Conservation (phyloP, 2,888 invertebrate genomes). For the Dolichomitus sp. region DNA sequence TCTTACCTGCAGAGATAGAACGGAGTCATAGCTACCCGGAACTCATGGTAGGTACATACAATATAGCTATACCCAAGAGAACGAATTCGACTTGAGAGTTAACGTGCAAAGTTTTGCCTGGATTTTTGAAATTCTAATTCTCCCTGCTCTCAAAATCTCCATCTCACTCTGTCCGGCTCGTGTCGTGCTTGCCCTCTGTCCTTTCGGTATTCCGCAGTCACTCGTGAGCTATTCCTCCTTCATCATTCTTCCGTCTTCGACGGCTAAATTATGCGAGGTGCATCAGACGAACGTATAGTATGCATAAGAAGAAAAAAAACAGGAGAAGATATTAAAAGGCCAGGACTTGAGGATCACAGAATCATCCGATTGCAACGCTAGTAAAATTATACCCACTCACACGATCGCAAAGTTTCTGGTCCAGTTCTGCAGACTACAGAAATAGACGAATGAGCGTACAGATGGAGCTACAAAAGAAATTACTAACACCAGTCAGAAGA, state of each 20-base stretch:
- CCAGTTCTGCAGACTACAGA: background rate
- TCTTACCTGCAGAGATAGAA: slow-evolving; percentile 20
- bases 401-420: background rate
- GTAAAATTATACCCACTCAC: no score
- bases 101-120: slow-evolving; percentile 73
- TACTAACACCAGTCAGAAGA: background rate
- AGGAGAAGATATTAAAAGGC: background rate
- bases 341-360: background rate
- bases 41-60: slow-evolving; percentile 1
- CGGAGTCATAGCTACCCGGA: slow-evolving; percentile 24
- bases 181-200: slow-evolving; percentile 45
- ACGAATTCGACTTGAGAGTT: slow-evolving; percentile 55
- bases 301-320: slow-evolving; percentile 1
- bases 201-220: slow-evolving; percentile 23
- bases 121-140: slow-evolving; percentile 80
- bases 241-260: slow-evolving; percentile 13
- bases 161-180: background rate
- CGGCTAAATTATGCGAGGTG: slow-evolving; percentile 22
- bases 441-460: no score
- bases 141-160: slow-evolving; percentile 65
- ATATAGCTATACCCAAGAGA: slow-evolving; percentile 30
- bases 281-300: slow-evolving; percentile 10
- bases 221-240: background rate
- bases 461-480: background rate
- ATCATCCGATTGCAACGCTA: background rate